A percentile compares a stretch with the other conserved stretches of the same genome.
These are phyloP conservation scores for Falcaria lacertinaria DNA, from an alignment of 2,888 invertebrate genomes.

Conservation along the genomic window DNA sequence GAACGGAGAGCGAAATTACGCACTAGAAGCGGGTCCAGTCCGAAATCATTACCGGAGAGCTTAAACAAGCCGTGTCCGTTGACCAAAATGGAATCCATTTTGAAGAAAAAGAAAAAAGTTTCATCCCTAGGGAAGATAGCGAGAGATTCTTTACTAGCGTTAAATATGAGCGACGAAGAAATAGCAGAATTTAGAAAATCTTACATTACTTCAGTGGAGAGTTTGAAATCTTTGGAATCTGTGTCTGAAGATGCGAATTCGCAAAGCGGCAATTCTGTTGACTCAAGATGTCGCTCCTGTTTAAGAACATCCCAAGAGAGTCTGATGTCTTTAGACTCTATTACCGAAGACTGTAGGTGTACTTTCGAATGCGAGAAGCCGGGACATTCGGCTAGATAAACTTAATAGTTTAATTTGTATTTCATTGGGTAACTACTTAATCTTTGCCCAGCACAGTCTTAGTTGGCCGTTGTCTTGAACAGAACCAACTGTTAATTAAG, in stretches of 20 bases:
- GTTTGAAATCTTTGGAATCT: slow-evolving; percentile 63
- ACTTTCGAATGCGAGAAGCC: slow-evolving; percentile 49
- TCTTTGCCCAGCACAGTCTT: no score
- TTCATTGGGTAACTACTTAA: no score
- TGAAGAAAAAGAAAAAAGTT: slow-evolving; percentile 65
- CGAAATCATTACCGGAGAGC: slow-evolving; percentile 70
- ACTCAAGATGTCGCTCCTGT: slow-evolving; percentile 63
- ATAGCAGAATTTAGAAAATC: slow-evolving; percentile 66
- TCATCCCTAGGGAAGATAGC: slow-evolving; percentile 72
- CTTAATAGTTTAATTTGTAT: slow-evolving; percentile 5
- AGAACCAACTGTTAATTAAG: no score
- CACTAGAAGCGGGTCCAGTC: slow-evolving; percentile 62
- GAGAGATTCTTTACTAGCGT: slow-evolving; percentile 62
- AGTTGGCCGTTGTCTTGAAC: no score
- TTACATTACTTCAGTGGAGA: slow-evolving; percentile 69
- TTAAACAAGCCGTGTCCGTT: slow-evolving; percentile 61
- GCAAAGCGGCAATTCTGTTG: slow-evolving; percentile 64
- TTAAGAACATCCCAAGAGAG: slow-evolving; percentile 68
- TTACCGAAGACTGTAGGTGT: slow-evolving; percentile 66
- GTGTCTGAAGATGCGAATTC: slow-evolving; percentile 71
- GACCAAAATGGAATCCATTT: slow-evolving; percentile 48
- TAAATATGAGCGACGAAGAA: slow-evolving; percentile 73
- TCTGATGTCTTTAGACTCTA: slow-evolving; percentile 68
- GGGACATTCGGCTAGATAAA: slow-evolving; percentile 50
- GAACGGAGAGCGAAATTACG: slow-evolving; percentile 52